Conservation (phyloP, 1,140 invertebrate genomes). For the Choristoneura fumiferana region DNA sequence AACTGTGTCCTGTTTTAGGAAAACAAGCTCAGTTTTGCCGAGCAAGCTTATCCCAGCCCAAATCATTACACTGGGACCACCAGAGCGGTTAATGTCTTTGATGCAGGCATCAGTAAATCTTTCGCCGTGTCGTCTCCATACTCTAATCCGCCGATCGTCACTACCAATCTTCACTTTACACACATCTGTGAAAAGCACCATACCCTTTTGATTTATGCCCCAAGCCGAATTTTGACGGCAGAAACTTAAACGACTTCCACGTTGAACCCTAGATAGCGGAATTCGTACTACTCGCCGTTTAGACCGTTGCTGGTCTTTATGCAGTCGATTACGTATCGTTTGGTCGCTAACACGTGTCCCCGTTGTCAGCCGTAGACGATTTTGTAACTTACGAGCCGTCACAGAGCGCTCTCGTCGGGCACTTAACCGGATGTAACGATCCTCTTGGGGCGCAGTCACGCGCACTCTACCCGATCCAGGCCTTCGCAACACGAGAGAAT, state of each 20-base stretch:
- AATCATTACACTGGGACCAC: constrained; percentile 21
- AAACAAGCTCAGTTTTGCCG: constrained; percentile 26
- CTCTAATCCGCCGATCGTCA: no score
- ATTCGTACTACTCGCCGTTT: constrained; percentile 24
- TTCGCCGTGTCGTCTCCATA: constrained; percentile 18
- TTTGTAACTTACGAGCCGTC: no score
- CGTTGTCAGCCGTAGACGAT: no score
- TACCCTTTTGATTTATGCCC: constrained; percentile 20
- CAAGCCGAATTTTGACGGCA: constrained; percentile 21
- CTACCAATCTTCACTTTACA: constrained; percentile 20
- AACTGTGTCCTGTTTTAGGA: no score
- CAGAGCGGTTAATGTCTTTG: constrained; percentile 26
- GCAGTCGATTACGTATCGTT: no score
- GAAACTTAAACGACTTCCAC: no score
- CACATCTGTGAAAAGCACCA: constrained; percentile 29
- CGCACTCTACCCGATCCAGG: no score
- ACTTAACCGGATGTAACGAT: no score
- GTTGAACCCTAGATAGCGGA: constrained; percentile 24
- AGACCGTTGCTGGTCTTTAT: constrained; percentile 17
- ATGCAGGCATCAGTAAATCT: constrained; percentile 20
- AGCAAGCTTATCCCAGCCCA: constrained; percentile 25
- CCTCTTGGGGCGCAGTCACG: no score
- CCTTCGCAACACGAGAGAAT: no score
- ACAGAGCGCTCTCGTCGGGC: no score
- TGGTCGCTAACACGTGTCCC: no score